Evolutionary conservation across 2,888 invertebrate genomes (phyloP).

Genomic region (Scelioninae gen. 1): DNA sequence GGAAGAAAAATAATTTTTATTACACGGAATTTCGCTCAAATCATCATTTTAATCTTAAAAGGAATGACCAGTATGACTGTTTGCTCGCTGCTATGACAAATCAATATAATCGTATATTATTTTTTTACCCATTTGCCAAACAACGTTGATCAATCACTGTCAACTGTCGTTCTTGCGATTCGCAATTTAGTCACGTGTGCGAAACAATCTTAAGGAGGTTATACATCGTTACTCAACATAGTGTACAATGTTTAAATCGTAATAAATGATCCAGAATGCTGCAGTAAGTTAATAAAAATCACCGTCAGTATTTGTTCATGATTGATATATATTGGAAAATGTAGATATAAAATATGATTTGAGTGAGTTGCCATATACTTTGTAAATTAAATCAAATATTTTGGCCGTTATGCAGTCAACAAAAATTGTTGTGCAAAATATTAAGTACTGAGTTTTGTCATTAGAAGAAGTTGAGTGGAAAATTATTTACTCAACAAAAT

Average conservation of each 20-base stretch:
- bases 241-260: slow-evolving; percentile 49
- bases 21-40: neutral
- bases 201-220: slow-evolving; percentile 66
- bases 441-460: too few relatives aligned
- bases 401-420: too few relatives aligned
- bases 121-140: slow-evolving; percentile 45
- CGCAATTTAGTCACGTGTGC: slow-evolving; percentile 65
- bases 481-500: too few relatives aligned
- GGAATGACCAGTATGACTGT: neutral
- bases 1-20: too few relatives aligned
- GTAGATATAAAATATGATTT: too few relatives aligned
- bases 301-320: slow-evolving; percentile 28
- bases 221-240: slow-evolving; percentile 48
- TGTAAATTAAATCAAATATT: too few relatives aligned
- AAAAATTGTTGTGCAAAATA: too few relatives aligned
- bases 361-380: too few relatives aligned
- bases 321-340: slow-evolving; percentile 24
- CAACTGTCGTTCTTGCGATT: slow-evolving; percentile 49
- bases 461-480: too few relatives aligned
- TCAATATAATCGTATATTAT: slow-evolving; percentile 57
- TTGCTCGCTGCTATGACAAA: slow-evolving; percentile 43
- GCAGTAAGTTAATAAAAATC: slow-evolving; percentile 42
- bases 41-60: slow-evolving; percentile 2
- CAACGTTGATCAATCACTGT: slow-evolving; percentile 64
- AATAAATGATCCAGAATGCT: slow-evolving; percentile 48